Base-by-base conservation (phyloP, 92 coral and sea anemone species). In the Phymanthus crucifer region DNA sequence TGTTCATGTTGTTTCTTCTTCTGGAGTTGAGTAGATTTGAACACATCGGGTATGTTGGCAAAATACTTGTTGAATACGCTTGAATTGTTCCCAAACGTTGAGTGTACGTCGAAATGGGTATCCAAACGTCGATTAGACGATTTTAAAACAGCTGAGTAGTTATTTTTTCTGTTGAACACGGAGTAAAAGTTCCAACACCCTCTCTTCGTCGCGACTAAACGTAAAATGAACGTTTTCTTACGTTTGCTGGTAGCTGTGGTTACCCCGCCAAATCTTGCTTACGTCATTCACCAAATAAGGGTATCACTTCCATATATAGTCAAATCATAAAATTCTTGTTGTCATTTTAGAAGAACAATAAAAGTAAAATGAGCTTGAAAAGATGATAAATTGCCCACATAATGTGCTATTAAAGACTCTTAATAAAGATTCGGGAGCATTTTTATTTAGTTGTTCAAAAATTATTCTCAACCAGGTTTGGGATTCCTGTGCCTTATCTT, bases 1-100 rank as follows among this genome's bases (percentile, higher is more conserved):
- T 61, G 80, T 82, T 82, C 86, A 82, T 82, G 57, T 75, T 82
- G 45, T 56, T 66, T 74, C 74, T 74, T 81, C 85, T 72, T 35
- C 36, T 57, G 46, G 71, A 71, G 77, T 26, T 32, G 32, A 82
- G 54, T 29, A 48, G 56, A 13, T 70, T 70, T 73, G 80, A 82
- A 82, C 86, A 82, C 86, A 82, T 82, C 26, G 33, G 64, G 16
- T 69, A 68, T 45, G 29, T 26, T 38, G 40, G 18, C 68, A 32
- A 24, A 43, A 58, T 14, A 32, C 14, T 29, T 5, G 34, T 18
- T 56, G 36, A 24, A 77, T 64, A 69, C 72, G 67, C 65, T 77
- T 36, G 72, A 61, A 33, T 14, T 21, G 14, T 43, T 72, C 27
- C 23, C 57, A 75, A 64, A 78, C 82, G 73, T 78, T 40, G 71